Percentiles rank a stretch among this genome's conserved stretches.
phyloP scores from a whole-genome alignment of 2,888 invertebrate species.

The Heliconius ethilla region DNA sequence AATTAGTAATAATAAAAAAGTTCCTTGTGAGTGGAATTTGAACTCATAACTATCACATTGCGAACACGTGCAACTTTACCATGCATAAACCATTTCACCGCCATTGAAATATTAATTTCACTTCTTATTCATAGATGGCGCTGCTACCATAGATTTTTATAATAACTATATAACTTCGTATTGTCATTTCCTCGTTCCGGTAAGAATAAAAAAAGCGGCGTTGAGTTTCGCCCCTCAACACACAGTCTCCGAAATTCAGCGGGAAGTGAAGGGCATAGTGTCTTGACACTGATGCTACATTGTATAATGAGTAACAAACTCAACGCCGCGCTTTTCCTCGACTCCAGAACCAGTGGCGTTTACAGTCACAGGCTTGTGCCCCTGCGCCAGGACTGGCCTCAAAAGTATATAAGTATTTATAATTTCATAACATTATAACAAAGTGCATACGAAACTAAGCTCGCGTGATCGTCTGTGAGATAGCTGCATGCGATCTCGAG shows the following conservation, averaged over 20 bases:
- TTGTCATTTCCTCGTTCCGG: no score
- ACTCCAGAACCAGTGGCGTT: no score
- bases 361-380: no score
- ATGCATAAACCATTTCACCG: background rate
- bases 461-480: constrained; percentile 46
- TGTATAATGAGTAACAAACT: background rate
- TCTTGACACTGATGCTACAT: no score
- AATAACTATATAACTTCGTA: background rate
- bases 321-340: background rate
- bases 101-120: constrained; percentile 8
- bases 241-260: no score
- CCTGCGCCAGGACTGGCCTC: no score
- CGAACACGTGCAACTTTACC: background rate
- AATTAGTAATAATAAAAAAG: no score
- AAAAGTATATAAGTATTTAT: background rate
- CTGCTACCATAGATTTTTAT: constrained; percentile 26
- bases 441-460: constrained; percentile 37
- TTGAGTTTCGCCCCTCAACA: no score
- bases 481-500: constrained; percentile 39
- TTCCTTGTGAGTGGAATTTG: background rate
- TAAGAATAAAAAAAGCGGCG: no score
- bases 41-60: background rate
- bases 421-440: constrained; percentile 5
- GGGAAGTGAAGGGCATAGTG: no score
- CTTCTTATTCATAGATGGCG: constrained; percentile 60